Evolutionary conservation across 2,888 invertebrate species (phyloP).

Genomic region (Pristionchus arcanus): DNA sequence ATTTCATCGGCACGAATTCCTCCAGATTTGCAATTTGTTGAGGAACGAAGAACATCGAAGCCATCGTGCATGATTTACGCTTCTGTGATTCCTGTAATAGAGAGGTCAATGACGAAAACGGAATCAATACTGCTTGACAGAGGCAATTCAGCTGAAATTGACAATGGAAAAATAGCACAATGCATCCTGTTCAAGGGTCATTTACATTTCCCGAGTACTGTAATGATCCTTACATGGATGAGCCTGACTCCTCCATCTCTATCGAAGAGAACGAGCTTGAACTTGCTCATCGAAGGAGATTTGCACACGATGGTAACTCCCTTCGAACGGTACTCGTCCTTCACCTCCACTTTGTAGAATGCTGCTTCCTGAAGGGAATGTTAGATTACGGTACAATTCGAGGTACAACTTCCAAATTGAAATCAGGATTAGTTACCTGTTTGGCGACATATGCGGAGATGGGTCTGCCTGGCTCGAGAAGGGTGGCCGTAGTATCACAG

Average conservation of each 20-base stretch:
- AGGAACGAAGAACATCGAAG: constrained; percentile 79
- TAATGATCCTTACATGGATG: constrained; percentile 66
- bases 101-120: neutral
- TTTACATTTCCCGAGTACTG: neutral
- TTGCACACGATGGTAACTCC: constrained; percentile 78
- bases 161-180: too few species aligned
- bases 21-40: constrained; percentile 75
- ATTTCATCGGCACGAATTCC: constrained; percentile 78
- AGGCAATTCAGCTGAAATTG: too few species aligned
- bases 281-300: constrained; percentile 77
- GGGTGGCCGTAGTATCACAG: constrained; percentile 60
- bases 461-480: constrained; percentile 69
- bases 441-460: constrained; percentile 71
- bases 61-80: constrained; percentile 73
- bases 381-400: neutral
- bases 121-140: neutral
- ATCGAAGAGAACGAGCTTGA: constrained; percentile 79
- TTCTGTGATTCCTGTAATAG: constrained; percentile 73
- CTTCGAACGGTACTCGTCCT: constrained; percentile 64
- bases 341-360: constrained; percentile 75
- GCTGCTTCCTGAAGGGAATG: constrained; percentile 71
- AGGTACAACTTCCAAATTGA: neutral
- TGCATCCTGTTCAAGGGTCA: too few species aligned
- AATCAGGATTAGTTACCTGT: constrained; percentile 60
- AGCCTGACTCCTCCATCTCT: constrained; percentile 78